Percentiles rank a stretch among this genome's conserved stretches.
Conservation (phyloP, 2,797 vertebrate species). For the Rhinogobio ventralis region DNA sequence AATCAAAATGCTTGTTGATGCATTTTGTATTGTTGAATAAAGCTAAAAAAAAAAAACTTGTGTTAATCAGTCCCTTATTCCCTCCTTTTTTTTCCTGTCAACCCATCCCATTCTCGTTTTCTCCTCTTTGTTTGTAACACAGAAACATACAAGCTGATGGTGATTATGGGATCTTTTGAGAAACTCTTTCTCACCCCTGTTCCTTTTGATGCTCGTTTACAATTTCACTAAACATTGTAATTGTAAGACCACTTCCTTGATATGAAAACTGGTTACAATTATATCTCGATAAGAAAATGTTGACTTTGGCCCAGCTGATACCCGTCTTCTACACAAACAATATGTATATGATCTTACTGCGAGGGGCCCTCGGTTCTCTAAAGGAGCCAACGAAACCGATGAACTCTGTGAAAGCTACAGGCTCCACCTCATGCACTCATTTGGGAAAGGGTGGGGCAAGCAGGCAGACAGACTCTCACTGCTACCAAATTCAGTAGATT, state of each 20-base stretch:
- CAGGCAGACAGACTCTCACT: conserved; percentile 43
- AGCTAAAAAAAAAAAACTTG: conserved; percentile 48
- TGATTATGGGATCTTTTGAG: conserved; percentile 55
- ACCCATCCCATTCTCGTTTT: conserved; percentile 11
- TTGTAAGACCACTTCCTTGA: conserved; percentile 56
- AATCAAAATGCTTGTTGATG: conserved; percentile 66
- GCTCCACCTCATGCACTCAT: conserved; percentile 18
- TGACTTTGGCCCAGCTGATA: conserved; percentile 61
- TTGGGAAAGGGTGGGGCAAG: conserved; percentile 19
- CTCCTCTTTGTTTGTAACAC: conserved; percentile 21
- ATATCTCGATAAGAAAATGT: conserved; percentile 64
- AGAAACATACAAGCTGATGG: conserved; percentile 53
- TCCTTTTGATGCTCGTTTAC: conserved; percentile 62
- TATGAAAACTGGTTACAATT: conserved; percentile 63
- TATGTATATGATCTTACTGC: conserved; percentile 50
- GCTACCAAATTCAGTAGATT: conserved; percentile 45
- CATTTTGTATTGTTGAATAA: conserved; percentile 79
- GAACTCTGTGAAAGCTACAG: conserved; percentile 58
- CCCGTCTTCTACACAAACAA: conserved; percentile 63
- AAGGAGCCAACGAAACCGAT: conserved; percentile 63
- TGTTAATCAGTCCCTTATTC: neutral
- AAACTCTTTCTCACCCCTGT: conserved; percentile 36
- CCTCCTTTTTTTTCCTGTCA: neutral
- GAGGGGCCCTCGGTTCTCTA: conserved; percentile 56
- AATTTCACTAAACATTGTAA: conserved; percentile 58